Evolutionary conservation across 1,140 invertebrate genomes (phyloP).

Genomic region (Cecropterus lyciades): DNA sequence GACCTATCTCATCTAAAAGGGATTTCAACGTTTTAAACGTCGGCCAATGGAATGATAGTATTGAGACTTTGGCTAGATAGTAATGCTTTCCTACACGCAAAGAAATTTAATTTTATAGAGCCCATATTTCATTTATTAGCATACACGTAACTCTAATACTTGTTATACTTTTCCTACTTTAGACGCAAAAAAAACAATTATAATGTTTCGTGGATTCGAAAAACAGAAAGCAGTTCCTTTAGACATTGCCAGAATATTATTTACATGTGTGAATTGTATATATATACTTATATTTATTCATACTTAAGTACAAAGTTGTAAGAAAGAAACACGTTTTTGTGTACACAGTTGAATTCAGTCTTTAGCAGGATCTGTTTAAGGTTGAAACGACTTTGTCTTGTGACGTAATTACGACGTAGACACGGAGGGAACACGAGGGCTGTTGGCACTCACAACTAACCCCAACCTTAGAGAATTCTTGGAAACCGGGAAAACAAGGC

Average conservation of each 20-base stretch:
- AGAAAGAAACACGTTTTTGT: constrained; percentile 6
- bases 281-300: constrained; percentile 3
- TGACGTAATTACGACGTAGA: constrained; percentile 43
- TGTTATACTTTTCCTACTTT: no score
- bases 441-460: constrained; percentile 46
- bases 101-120: no score
- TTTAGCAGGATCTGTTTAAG: constrained; percentile 2
- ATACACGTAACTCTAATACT: no score
- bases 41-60: constrained; percentile 1
- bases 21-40: constrained; percentile 35
- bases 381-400: constrained; percentile 18
- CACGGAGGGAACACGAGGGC: constrained; percentile 49
- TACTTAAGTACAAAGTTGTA: constrained; percentile 7
- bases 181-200: no score
- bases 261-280: background rate
- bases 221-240: no score
- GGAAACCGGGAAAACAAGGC: constrained; percentile 50
- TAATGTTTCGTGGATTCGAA: no score
- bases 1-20: constrained; percentile 46
- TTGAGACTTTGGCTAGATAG: no score
- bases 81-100: no score
- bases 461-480: constrained; percentile 52
- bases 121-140: no score
- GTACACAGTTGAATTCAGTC: background rate
- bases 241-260: no score